These are phyloP conservation scores for Lophotriccus pileatus DNA, from an alignment of 2,797 vertebrate genomes.

Conservation along the genomic window DNA sequence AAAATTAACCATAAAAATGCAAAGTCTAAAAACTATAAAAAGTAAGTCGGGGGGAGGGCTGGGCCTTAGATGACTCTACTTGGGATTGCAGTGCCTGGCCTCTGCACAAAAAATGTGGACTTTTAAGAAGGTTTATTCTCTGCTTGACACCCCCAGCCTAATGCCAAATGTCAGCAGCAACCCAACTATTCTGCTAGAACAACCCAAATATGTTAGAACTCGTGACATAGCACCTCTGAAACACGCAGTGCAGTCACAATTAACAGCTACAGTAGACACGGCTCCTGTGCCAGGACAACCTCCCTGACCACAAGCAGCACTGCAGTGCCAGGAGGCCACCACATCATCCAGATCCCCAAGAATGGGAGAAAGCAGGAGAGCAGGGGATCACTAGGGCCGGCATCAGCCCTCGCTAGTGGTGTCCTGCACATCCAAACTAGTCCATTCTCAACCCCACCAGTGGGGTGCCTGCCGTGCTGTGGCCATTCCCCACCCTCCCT, in stretches of 20 bases:
- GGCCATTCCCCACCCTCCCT: not conserved
- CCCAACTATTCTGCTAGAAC: not conserved
- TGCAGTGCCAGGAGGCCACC: too few relatives aligned
- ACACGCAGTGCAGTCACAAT: rapidly evolving
- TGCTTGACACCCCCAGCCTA: not conserved
- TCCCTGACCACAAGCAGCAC: not conserved
- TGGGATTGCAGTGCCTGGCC: not conserved
- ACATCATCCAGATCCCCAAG: not conserved
- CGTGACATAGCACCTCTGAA: not conserved
- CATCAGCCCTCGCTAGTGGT: not conserved
- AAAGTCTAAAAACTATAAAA: not conserved
- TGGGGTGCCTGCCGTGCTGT: rapidly evolving
- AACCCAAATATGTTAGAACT: not conserved
- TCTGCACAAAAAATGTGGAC: not conserved
- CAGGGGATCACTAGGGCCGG: rapidly evolving
- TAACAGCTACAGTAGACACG: rapidly evolving
- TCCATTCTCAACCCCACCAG: not conserved
- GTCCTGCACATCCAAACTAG: not conserved
- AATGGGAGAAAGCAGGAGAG: not conserved
- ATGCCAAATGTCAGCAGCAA: not conserved
- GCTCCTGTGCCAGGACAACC: not conserved
- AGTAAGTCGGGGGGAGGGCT: not conserved
- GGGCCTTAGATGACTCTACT: not conserved
- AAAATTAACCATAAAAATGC: not conserved
- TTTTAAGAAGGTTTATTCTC: not conserved